Evolutionary conservation across 2,113 vertebrate species (phyloP), one percentile per base, ranked within the genome.

Genomic region (Leptosomus discolor): DNA sequence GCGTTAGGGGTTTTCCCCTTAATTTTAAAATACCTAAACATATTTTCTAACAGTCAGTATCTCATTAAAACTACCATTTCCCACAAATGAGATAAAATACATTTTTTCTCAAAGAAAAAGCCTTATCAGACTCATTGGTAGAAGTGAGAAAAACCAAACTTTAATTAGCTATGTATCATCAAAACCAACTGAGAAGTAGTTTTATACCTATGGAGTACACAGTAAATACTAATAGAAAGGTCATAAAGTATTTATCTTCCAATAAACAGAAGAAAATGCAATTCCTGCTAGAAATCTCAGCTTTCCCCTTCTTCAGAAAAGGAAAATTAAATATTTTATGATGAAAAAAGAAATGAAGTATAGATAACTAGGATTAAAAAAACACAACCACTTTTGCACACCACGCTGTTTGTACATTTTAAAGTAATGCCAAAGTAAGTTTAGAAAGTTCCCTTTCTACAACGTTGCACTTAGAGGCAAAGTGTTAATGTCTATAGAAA

Each of bases 1-100:
- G n/a, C n/a, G n/a, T n/a, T 9, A 17, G 8, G 0, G 1, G 12
- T 63, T 57, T 56, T 24, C 4, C 5, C 57, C 50, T 69, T 53
- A 27, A 12, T 37, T 86, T 92, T 86, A 82, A 53, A 90, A 78
- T 37, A 41, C 3, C 18, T 36, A 57, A 26, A n/a, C 30, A 58
- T 82, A 56, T 56, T 73, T 82, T 61, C 58, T 63, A 75, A 46
- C 15, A 77, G 23, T 26, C 23, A 53, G 2, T 68, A 57, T 63
- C n/a, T 63, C 73, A 57, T 48, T 89, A 68, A 61, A 81, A n/a
- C 11, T 64, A 61, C 26, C 27, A 21, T 50, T 53, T 58, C 15
- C 26, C 29, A 73, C 68, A 82, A 51, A 68, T 36, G 22, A 82
- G 29, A 73, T 36, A 34, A 85, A 41, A 29, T 13, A 37, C 4